These are phyloP conservation scores for Spodoptera littoralis DNA, from an alignment of 2,888 invertebrate species.

Conservation along the genomic window DNA sequence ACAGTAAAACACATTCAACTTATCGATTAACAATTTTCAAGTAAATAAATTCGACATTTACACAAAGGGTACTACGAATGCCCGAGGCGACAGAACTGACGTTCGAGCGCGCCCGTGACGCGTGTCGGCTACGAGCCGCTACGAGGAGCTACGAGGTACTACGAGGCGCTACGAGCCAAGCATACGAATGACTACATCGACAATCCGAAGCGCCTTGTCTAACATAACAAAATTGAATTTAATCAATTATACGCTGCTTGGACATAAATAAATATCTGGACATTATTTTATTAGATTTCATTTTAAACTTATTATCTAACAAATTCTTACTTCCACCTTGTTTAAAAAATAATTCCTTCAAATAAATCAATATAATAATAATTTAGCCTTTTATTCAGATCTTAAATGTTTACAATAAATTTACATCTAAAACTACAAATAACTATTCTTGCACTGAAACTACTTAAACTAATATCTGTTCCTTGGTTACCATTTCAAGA, in stretches of 20 bases:
- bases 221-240: conserved; percentile 48
- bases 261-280: conserved; percentile 9
- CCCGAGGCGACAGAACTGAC: conserved; percentile 57
- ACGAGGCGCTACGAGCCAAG: conserved; percentile 54
- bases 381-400: too few relatives aligned
- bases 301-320: background rate
- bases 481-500: too few relatives aligned
- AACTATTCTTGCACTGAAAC: too few relatives aligned
- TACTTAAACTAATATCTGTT: too few relatives aligned
- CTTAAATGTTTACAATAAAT: too few relatives aligned
- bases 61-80: conserved; percentile 55
- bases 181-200: conserved; percentile 60
- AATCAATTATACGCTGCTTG: conserved; percentile 49
- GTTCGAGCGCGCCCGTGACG: conserved; percentile 55
- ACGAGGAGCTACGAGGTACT: conserved; percentile 54
- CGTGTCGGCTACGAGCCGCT: conserved; percentile 59
- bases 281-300: conserved; percentile 1
- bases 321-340: conserved; percentile 4
- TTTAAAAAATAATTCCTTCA: too few relatives aligned
- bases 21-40: conserved; percentile 46
- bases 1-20: conserved; percentile 34
- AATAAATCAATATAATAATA: too few relatives aligned
- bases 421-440: too few relatives aligned
- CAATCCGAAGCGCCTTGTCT: conserved; percentile 42
- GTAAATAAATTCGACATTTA: conserved; percentile 50